Base-by-base conservation (phyloP, 2,888 invertebrate species). In the Portevinia maculata region DNA sequence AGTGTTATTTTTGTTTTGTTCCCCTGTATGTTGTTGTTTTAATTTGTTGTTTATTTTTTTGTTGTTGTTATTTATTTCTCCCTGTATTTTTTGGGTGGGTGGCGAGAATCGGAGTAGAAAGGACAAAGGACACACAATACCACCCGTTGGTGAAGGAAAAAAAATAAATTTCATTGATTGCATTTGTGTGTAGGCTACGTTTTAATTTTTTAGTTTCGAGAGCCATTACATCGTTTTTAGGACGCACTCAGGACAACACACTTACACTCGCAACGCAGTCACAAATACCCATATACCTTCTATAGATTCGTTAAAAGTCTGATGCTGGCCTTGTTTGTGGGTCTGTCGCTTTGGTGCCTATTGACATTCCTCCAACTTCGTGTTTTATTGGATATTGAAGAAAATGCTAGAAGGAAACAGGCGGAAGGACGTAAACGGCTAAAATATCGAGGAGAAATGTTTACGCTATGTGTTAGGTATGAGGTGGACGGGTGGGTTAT, bases 21-120 rank as follows among this genome's bases (percentile, higher is more conserved):
- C 67, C 64, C 65, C 75, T 70, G 70, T 53, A 57, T 59, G 46
- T 70, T 73, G 55, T 60, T 83, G 71, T 78, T 78, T 78, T 46
- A 53, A 59, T 7, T 39, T 79, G 76, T 84, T 84, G 70, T 83
- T 84, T 84, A 79, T 84, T 79, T 50, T 83, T 83, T 79, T n/a
- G n/a, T 55, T 74, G 24, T 41, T 84, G 60, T 60, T 41, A 30
- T 4, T 32, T 32, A 9, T 32, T 32, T 32, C 1, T 32, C 32
- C 2, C 53, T 21, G 17, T 17, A 39, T 19, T 62, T 52, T 62
- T 76, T 69, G 30, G 44, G 44, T 57, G 21, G 34, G 37, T n/a
- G 24, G n/a, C 21, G 19, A 21, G 19, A 34, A n/a, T 53, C 57
- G 79, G 30, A 37, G 53, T 44, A 41, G 41, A 48, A 34, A 50